Base-by-base conservation (phyloP, 2,888 invertebrate genomes). In the Andrena praecox region DNA sequence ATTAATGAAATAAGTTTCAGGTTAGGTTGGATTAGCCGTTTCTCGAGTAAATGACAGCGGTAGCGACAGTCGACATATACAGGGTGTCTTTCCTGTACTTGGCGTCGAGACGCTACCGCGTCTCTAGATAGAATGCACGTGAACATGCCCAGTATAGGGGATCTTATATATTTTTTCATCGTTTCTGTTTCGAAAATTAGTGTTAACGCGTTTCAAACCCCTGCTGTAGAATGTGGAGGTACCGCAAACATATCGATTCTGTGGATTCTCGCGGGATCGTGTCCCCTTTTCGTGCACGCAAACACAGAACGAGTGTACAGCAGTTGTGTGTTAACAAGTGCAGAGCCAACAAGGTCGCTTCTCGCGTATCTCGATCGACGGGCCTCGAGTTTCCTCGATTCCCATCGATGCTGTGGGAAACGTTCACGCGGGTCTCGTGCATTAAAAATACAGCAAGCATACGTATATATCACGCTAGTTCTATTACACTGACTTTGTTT, bases 271-370 rank as follows among this genome's bases (percentile, higher is more conserved):
- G 3, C 54, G 20, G 62, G 66, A 71, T 63, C 50, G 2, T 27
- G 33, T 6, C 59, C 20, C 52, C 16, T 16, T 52, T 66, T 77
- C 77, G 71, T 67, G 66, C 63, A 77, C 48, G 63, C 80, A 77
- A 80, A 80, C 77, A 77, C 50, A 56, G 56, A 10, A 52, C 42
- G 62, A 54, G 35, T 73, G 71, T 52, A 60, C 64, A 72, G 54
- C 72, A 33, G 12, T 54, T 63, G 67, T 83, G 77, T 83, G 33
- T 80, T 72, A 77, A 80, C 83, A 83, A 83, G 77, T 80, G 80
- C 67, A 80, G n/a, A 35, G 4, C 8, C 20, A 54, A 35, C 80
- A 80, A 83, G 80, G 83, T 70, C 74, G 63, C 5, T 50, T 62
- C 56, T 31, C 33, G 29, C 27, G 42, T 54, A 42, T 35, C 59